Conservation (phyloP, 2,113 vertebrate species). For the Poicephalus gulielmi region DNA sequence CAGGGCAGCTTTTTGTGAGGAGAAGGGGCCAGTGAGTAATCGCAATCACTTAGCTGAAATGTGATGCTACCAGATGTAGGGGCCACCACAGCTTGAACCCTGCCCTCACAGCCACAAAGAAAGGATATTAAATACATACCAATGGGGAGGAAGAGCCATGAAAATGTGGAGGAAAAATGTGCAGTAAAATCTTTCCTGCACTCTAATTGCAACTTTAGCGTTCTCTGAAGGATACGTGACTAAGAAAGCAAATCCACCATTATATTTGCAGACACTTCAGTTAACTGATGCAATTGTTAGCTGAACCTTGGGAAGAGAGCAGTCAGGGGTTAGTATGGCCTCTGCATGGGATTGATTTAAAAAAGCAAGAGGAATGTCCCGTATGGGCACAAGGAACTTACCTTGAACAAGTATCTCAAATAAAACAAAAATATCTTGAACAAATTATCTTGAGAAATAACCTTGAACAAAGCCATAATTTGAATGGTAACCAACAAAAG, state of each 20-base stretch:
- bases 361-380: neutral
- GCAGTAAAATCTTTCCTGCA: conserved; percentile 67
- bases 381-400: neutral
- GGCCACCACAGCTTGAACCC: conserved; percentile 46
- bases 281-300: neutral
- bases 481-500: neutral
- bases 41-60: conserved; percentile 18
- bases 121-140: conserved; percentile 62
- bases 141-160: conserved; percentile 48
- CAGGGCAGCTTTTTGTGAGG: neutral
- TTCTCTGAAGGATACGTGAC: conserved; percentile 63
- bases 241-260: conserved; percentile 13
- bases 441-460: neutral
- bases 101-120: conserved; percentile 51
- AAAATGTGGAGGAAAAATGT: conserved; percentile 59
- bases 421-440: neutral
- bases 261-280: neutral
- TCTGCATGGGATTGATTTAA: neutral
- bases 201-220: conserved; percentile 57
- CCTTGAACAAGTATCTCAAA: neutral
- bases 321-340: neutral
- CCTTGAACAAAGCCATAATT: neutral
- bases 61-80: conserved; percentile 40
- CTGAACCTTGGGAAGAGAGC: neutral
- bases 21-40: conserved; percentile 3